These are phyloP conservation scores for Barnardius zonarius DNA, from an alignment of 2,113 vertebrate genomes.

Conservation along the genomic window DNA sequence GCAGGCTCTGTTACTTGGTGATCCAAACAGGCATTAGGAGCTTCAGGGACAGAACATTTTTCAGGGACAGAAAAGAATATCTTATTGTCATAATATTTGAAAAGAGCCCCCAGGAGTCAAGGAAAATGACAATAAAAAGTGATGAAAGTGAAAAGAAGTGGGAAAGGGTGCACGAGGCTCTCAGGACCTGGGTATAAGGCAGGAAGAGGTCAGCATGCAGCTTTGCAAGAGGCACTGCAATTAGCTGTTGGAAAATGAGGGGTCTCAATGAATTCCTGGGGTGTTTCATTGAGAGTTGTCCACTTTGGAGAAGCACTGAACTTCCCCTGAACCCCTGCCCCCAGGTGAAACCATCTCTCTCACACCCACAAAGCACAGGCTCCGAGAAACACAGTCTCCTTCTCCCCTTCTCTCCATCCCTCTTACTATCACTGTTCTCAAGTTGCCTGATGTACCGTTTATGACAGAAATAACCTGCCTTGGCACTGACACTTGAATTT, in stretches of 20 bases:
- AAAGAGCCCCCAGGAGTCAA: neutral
- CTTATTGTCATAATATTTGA: neutral
- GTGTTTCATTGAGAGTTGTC: neutral
- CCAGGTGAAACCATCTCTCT: neutral
- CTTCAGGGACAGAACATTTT: neutral
- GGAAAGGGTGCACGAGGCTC: rapidly evolving
- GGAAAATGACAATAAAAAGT: neutral
- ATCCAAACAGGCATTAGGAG: neutral
- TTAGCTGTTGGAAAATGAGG: neutral
- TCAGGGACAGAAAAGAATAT: neutral
- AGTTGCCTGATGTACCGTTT: neutral
- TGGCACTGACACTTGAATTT: conserved; percentile 54
- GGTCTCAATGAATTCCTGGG: neutral
- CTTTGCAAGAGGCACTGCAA: neutral
- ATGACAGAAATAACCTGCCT: conserved; percentile 30
- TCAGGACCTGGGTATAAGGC: neutral
- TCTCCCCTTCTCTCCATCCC: neutral
- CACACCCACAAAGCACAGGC: neutral
- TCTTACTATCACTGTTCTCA: neutral
- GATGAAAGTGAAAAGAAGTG: neutral
- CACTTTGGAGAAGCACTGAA: neutral
- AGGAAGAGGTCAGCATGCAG: neutral
- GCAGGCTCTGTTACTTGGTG: neutral
- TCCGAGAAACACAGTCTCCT: rapidly evolving
- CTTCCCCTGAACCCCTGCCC: neutral